Evolutionary conservation across 2,797 vertebrate species (phyloP).

Genomic region (Pelodytes ibericus): DNA sequence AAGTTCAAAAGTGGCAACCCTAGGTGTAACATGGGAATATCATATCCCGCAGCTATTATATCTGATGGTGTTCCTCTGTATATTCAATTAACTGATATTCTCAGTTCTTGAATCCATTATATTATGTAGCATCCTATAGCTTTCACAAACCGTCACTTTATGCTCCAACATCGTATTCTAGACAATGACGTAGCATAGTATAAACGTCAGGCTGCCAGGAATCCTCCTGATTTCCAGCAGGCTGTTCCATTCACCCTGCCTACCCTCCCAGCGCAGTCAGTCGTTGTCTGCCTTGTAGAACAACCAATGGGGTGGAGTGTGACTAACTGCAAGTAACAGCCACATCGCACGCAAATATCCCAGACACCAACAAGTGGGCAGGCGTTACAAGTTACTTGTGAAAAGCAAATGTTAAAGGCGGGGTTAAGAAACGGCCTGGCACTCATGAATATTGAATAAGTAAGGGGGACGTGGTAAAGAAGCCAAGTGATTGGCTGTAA

Average conservation of each 20-base stretch:
- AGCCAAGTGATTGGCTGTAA: slow-evolving; percentile 3
- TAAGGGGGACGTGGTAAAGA: not conserved
- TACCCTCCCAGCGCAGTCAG: not conserved
- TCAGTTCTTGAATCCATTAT: too few species aligned
- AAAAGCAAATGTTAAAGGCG: slow-evolving; percentile 4
- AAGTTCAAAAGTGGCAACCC: too few species aligned
- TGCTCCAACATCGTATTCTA: not conserved
- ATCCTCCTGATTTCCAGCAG: slow-evolving; percentile 48
- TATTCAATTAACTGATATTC: too few species aligned
- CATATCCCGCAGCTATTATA: too few species aligned
- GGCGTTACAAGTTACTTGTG: not conserved
- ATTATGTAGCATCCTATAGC: too few species aligned
- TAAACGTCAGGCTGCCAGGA: slow-evolving; percentile 49
- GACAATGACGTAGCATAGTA: slow-evolving; percentile 27
- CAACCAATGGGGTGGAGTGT: not conserved
- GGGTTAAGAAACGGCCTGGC: too few species aligned
- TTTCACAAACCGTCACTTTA: too few species aligned
- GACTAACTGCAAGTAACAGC: slow-evolving; percentile 19
- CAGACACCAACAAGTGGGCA: slow-evolving; percentile 37
- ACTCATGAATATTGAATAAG: slow-evolving; percentile 7
- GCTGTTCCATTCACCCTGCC: slow-evolving; percentile 1
- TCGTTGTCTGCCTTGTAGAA: too few species aligned
- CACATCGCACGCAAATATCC: slow-evolving; percentile 1
- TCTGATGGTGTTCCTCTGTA: too few species aligned
- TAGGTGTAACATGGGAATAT: too few species aligned